Base-by-base conservation (phyloP, 2,888 invertebrate species). In the Ophion obscuratus region DNA sequence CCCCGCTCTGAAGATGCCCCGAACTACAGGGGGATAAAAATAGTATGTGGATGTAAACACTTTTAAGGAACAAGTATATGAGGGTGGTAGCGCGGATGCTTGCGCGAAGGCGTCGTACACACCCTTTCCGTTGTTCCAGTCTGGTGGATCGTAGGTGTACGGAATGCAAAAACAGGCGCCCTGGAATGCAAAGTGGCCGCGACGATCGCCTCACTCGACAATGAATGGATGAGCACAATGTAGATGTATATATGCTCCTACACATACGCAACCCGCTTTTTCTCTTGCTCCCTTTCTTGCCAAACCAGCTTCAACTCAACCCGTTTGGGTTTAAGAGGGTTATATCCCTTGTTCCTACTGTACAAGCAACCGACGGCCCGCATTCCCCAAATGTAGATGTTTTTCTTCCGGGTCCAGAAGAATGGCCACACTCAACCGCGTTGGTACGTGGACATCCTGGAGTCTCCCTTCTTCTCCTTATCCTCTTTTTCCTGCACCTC, bases 171-270 rank as follows among this genome's bases (percentile, higher is more conserved):
- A 74, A 81, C 61, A 80, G 74, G 82, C 84, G 83, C 83, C 71
- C 82, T 66, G 76, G 84, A 87, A 88, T 88, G 88, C 88, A 88
- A 88, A 88, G 84, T 88, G 81, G 88, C 81, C 66, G 83, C 59
- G 83, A 9, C 59, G 67, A 78, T 70, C 68, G 70, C 77, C 73
- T 67, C 80, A 77, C 81, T 80, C 87, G 84, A 88, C 87, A 88
- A 88, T 88, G 77, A 80, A 64, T 62, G 78, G 83, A 71, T 75
- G 84, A 40, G 53, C 44, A 73, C 67, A 53, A 80, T 66, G 62
- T 31, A 47, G 10, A 61, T 67, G 20, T 59, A 61, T 62, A 47
- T 76, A 44, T 44, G 27, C 27, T 61, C 6, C n/a, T 36, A 68
- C 20, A 44, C 47, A 61, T 61, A 78, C 7, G 47, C 53, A 68